phyloP scores from a whole-genome alignment of 2,888 invertebrate genomes.

The Saturnia pavonia region DNA sequence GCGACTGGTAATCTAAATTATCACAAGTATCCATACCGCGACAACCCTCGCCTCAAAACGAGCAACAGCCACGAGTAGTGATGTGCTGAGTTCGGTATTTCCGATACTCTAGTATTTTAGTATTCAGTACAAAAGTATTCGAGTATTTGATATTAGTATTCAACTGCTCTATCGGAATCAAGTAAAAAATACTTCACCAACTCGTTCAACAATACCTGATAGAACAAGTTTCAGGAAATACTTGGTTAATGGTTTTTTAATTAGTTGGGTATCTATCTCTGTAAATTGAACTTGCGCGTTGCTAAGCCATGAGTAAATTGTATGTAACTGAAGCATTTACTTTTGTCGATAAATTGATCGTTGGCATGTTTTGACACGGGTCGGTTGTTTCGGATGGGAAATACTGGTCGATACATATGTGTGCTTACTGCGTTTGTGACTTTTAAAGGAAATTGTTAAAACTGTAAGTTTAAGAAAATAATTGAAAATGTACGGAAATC shows the following conservation, averaged over 20 bases:
- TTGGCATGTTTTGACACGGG: not conserved
- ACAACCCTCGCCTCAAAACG: not conserved
- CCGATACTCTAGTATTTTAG: not conserved
- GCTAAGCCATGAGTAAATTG: not conserved
- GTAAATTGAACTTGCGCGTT: not conserved
- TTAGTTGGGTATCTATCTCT: too few species aligned
- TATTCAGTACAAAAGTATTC: not conserved
- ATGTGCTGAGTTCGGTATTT: not conserved
- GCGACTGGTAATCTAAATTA: conserved; percentile 17
- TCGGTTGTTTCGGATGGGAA: not conserved
- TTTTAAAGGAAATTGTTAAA: not conserved
- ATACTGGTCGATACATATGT: not conserved
- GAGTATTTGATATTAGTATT: not conserved
- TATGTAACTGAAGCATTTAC: not conserved
- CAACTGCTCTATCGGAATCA: not conserved
- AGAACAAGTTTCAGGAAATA: not conserved
- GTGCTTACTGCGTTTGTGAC: not conserved
- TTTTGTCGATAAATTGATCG: not conserved
- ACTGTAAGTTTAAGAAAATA: not conserved
- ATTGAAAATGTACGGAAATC: not conserved
- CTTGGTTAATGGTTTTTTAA: not conserved
- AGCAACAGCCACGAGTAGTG: not conserved
- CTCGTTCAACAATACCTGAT: too few species aligned
- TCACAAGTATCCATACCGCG: not conserved
- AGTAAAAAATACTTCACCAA: not conserved